Conservation (phyloP, 2,797 vertebrate genomes). For the Lutjanus campechanus region DNA sequence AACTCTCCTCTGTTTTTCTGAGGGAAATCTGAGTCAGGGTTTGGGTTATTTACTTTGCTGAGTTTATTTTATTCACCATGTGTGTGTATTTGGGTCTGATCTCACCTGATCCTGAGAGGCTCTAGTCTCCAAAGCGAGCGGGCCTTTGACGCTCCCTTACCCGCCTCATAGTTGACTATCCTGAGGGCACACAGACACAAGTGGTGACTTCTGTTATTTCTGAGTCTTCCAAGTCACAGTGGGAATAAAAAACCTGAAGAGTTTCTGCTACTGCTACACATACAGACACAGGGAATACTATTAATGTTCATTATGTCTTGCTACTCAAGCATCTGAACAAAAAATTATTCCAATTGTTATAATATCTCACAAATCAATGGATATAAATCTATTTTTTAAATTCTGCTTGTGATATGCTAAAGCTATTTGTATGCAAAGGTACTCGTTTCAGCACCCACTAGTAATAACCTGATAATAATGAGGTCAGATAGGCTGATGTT, state of each 20-base stretch:
- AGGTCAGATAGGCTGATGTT: too few relatives aligned
- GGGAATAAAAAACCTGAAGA: slow-evolving; percentile 3
- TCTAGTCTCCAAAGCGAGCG: slow-evolving; percentile 98
- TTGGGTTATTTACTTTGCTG: not conserved
- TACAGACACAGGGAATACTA: not conserved
- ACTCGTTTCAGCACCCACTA: too few relatives aligned
- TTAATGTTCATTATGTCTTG: slow-evolving; percentile 4
- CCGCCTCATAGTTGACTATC: slow-evolving; percentile 94
- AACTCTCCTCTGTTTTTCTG: not conserved
- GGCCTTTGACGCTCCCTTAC: slow-evolving; percentile 92
- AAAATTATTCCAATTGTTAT: not conserved
- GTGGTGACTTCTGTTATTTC: not conserved
- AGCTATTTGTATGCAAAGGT: not conserved
- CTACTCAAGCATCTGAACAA: not conserved
- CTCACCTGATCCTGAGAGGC: slow-evolving; percentile 97
- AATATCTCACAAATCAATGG: not conserved
- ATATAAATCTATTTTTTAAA: not conserved
- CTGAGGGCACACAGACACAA: slow-evolving; percentile 80
- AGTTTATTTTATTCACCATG: not conserved
- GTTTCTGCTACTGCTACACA: not conserved
- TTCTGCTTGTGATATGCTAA: not conserved
- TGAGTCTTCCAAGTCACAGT: slow-evolving; percentile 17
- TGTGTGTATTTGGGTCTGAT: slow-evolving; percentile 17
- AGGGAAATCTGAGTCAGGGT: not conserved
- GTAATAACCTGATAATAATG: too few relatives aligned